Evolutionary conservation across 2,797 vertebrate species (phyloP).

Genomic region (Halcyon chelicuti): DNA sequence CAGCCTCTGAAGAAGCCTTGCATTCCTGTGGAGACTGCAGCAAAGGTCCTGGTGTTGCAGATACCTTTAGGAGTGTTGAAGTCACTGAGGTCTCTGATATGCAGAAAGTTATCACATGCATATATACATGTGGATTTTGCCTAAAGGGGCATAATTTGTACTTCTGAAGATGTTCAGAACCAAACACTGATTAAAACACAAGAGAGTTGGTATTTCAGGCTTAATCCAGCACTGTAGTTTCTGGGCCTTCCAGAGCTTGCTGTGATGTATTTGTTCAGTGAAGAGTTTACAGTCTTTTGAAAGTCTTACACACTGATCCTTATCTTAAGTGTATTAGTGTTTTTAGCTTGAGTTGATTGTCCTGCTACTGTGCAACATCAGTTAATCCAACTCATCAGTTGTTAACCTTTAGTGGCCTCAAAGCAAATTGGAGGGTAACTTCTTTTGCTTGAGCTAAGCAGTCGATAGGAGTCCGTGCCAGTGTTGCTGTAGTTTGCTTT

Average conservation of each 20-base stretch:
- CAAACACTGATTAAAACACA: background rate
- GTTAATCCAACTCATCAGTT: background rate
- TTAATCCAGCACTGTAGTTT: background rate
- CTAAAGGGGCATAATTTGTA: background rate
- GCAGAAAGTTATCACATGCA: background rate
- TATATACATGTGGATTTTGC: background rate
- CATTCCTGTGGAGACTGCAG: background rate
- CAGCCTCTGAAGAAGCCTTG: background rate
- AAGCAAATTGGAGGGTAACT: background rate
- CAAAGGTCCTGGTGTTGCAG: background rate
- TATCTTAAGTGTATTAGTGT: background rate
- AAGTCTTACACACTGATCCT: background rate
- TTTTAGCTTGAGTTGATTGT: background rate
- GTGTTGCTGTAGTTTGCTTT: background rate
- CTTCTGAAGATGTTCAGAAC: background rate
- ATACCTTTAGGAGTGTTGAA: background rate
- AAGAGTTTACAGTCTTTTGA: background rate
- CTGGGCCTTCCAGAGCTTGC: background rate
- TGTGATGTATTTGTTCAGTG: background rate
- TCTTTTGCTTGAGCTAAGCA: background rate
- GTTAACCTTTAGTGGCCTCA: background rate
- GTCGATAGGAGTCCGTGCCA: background rate
- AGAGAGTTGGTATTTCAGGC: rapidly evolving
- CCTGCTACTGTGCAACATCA: background rate
- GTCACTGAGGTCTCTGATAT: background rate